Evolutionary conservation across 2,888 invertebrate genomes (phyloP).

Genomic region (Drosophila kokeensis): DNA sequence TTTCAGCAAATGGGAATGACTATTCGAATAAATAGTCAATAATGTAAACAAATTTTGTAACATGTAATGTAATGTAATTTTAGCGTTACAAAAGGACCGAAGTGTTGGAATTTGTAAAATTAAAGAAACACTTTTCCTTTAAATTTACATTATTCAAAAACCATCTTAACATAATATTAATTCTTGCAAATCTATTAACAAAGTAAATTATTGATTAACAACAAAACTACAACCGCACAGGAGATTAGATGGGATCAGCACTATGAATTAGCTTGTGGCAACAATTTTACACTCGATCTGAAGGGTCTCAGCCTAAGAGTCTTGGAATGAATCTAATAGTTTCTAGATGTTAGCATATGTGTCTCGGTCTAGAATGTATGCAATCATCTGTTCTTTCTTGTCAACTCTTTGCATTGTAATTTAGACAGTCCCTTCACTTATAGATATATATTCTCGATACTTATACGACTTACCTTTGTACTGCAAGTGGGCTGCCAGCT

Average conservation of each 20-base stretch:
- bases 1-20: background rate
- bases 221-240: too few species aligned
- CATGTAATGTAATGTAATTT: slow-evolving; percentile 36
- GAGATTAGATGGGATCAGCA: background rate
- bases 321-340: too few species aligned
- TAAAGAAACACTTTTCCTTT: slow-evolving; percentile 28
- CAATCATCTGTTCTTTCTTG: too few species aligned
- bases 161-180: slow-evolving; percentile 21
- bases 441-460: background rate
- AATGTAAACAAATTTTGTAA: background rate
- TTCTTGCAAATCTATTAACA: slow-evolving; percentile 56
- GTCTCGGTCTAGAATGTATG: too few species aligned
- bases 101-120: slow-evolving; percentile 37
- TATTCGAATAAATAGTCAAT: background rate
- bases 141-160: slow-evolving; percentile 43
- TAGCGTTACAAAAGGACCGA: slow-evolving; percentile 27
- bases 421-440: background rate
- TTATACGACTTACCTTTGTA: slow-evolving; percentile 76
- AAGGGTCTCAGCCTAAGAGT: background rate
- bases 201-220: slow-evolving; percentile 67
- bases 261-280: background rate
- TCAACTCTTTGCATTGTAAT: too few species aligned
- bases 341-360: too few species aligned
- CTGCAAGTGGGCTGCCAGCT: slow-evolving; percentile 83
- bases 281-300: background rate